Percentiles rank a stretch among this genome's conserved stretches.
These are phyloP conservation scores for Pyxicephalus adspersus DNA, from an alignment of 2,113 vertebrate species.

Conservation along the genomic window DNA sequence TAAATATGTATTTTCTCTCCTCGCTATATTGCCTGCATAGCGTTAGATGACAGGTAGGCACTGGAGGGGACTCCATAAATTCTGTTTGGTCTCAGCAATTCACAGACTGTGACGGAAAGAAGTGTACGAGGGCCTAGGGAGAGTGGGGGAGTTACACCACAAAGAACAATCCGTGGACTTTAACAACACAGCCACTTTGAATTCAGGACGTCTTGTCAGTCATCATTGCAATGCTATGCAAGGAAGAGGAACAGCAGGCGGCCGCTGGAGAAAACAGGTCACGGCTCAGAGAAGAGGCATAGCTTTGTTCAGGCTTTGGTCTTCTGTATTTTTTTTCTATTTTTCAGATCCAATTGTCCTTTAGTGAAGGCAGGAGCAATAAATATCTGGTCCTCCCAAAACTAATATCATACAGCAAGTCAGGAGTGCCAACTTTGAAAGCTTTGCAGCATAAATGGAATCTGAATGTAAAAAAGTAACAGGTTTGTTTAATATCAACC, in stretches of 20 bases:
- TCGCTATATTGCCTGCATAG: not conserved
- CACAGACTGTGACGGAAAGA: not conserved
- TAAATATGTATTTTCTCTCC: not conserved
- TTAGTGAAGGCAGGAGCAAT: no score
- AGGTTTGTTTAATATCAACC: no score
- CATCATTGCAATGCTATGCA: conserved; percentile 57
- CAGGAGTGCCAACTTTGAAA: no score
- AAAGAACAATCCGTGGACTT: conserved; percentile 37
- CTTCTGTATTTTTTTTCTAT: conserved; percentile 47
- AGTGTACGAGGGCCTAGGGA: not conserved
- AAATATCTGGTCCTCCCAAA: no score
- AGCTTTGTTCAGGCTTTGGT: conserved; percentile 39
- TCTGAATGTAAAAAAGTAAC: no score
- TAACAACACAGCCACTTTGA: conserved; percentile 51
- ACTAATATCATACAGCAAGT: no score
- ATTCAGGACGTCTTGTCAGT: conserved; percentile 60
- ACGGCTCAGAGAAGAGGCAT: conserved; percentile 54
- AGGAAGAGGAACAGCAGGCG: conserved; percentile 60
- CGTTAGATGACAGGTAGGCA: not conserved
- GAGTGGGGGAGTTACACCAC: not conserved
- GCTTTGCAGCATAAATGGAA: no score
- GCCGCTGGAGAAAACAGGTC: conserved; percentile 61
- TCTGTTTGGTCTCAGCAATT: not conserved
- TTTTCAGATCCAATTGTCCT: no score
- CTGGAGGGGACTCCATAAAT: not conserved